phyloP scores from a whole-genome alignment of 1,140 invertebrate species.

The Brachionus paranguensis region DNA sequence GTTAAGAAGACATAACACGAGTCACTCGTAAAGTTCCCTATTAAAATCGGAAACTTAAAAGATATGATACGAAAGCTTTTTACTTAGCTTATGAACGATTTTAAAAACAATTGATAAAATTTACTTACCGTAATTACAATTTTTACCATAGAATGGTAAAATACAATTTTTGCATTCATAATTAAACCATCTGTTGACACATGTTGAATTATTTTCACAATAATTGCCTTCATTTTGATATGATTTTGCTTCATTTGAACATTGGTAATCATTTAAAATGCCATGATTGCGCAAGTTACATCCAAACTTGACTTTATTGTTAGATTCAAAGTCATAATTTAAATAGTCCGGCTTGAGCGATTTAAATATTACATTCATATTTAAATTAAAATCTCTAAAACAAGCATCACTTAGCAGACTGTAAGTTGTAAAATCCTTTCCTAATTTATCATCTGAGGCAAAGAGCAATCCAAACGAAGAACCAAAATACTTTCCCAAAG shows the following conservation, averaged over 20 bases:
- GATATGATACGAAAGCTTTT: no score
- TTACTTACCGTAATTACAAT: conserved; percentile 19
- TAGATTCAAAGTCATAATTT: neutral
- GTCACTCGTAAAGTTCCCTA: no score
- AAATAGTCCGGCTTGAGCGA: neutral
- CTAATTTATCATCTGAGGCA: neutral
- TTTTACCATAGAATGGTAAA: conserved; percentile 37
- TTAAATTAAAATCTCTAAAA: conserved; percentile 4
- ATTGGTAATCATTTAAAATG: neutral
- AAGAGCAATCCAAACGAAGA: neutral
- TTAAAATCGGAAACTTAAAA: no score
- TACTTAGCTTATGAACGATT: no score
- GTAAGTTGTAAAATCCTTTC: neutral
- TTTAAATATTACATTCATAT: neutral
- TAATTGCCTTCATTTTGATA: neutral
- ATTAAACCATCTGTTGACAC: conserved; percentile 9
- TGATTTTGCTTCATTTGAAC: neutral
- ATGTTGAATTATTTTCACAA: conserved; percentile 30
- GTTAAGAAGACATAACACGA: no score
- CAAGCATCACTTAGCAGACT: neutral
- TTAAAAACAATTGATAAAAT: neutral
- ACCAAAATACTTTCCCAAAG: neutral
- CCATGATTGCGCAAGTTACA: neutral
- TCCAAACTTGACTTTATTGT: neutral
- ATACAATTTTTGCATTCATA: conserved; percentile 28